Conservation (phyloP, 2,113 vertebrate species). For the Chamaetylas fuelleborni region DNA sequence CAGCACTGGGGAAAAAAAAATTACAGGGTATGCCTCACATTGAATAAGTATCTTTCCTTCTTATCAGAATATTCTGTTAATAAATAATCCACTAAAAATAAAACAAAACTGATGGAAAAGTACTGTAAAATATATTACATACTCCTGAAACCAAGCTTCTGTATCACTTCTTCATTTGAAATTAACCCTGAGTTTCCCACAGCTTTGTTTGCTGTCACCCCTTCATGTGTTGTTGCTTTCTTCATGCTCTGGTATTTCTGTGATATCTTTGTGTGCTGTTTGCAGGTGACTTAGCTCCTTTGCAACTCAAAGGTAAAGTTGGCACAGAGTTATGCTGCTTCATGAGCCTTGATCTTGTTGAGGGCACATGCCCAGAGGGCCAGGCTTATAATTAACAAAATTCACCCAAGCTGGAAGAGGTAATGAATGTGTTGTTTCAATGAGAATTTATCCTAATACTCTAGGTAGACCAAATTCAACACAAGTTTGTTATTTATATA, state of each 20-base stretch:
- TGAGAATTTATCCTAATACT: background rate
- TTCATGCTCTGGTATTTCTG: background rate
- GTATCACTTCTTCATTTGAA: background rate
- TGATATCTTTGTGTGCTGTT: background rate
- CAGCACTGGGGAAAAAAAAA: background rate
- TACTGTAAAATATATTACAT: background rate
- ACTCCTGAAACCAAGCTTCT: background rate
- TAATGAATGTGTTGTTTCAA: background rate
- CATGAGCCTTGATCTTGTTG: background rate
- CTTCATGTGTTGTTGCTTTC: background rate
- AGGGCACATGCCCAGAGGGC: background rate
- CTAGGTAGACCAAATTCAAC: background rate
- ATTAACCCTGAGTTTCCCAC: background rate
- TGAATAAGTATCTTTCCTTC: conserved; percentile 2
- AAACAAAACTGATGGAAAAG: background rate
- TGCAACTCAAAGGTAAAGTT: background rate
- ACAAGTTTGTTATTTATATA: background rate
- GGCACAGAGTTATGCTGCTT: background rate
- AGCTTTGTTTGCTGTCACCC: background rate
- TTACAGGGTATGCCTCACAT: background rate
- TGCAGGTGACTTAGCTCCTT: background rate
- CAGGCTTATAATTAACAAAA: background rate
- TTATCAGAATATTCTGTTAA: conserved; percentile 2
- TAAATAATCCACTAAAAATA: background rate
- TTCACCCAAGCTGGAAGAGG: background rate